Evolutionary conservation across 2,888 invertebrate species (phyloP), one percentile per base, ranked within the genome.

Genomic region (Ophion ventricosus): DNA sequence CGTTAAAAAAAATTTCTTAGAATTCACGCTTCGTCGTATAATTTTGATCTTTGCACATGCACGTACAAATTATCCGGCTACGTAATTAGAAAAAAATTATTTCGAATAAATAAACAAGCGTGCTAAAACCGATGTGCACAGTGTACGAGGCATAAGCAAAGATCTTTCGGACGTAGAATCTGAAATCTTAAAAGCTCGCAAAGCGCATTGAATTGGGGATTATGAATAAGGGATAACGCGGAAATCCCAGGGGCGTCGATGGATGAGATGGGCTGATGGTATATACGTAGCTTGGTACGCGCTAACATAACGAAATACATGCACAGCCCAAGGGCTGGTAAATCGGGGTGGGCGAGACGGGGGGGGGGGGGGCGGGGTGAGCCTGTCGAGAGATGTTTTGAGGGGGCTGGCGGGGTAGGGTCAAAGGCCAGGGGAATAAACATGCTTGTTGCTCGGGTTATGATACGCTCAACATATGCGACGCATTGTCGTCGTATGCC

Each of bases 161-260:
- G 35, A 20, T 35, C 57, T 25, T 20, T 61, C 29, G 64, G 29
- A 54, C 23, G 80, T 80, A 79, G 87, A 80, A 86, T 87, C 86
- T 85, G 80, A 87, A 87, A 90, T 90, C 90, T 90, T 91, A 90
- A 91, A 91, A 91, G 91, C 91, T 88, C 88, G 89, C 89, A 90
- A 91, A 91, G 90, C 90, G 90, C 91, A 91, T 90, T 91, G 91
- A 91, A 91, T 89, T 89, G 89, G 90, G 90, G 90, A 91, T 91
- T 90, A 91, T 90, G 91, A 91, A 90, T 91, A 91, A 91, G 90
- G 90, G 90, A 91, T 89, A 88, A 86, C 79, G 79, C 86, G 86
- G 83, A 84, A 89, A 89, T 88, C 90, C 90, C 88, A 87, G 88
- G 90, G 89, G 89, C 87, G 89, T 87, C 89, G 88, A 89, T 89